These are phyloP conservation scores for Excalfactoria chinensis DNA, from an alignment of 2,113 vertebrate genomes.

Conservation along the genomic window DNA sequence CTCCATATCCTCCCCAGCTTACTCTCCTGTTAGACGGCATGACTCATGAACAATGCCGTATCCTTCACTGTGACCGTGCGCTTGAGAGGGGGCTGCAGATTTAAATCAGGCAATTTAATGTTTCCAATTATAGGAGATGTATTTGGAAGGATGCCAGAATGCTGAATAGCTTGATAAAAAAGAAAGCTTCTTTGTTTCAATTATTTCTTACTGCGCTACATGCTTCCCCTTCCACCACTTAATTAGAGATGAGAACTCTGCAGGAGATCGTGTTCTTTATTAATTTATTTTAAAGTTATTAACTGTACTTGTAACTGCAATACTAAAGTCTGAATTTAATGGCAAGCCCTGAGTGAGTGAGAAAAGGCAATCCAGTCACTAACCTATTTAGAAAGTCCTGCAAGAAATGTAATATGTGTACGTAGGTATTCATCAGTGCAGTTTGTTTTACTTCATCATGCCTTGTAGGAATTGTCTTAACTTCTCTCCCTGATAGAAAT, in stretches of 20 bases:
- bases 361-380: not conserved
- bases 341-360: not conserved
- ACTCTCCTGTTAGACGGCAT: not conserved
- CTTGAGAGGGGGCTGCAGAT: not conserved
- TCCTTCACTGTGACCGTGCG: not conserved
- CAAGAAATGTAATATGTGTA: not conserved
- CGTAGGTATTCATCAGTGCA: not conserved
- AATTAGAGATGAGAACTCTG: slow-evolving; percentile 34
- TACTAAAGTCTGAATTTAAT: not conserved
- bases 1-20: not conserved
- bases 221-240: slow-evolving; percentile 34
- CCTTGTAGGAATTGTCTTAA: not conserved
- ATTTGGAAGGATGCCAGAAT: slow-evolving; percentile 58
- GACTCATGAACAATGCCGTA: not conserved
- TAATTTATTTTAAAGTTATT: slow-evolving; percentile 50
- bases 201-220: slow-evolving; percentile 53
- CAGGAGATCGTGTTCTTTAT: slow-evolving; percentile 55
- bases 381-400: not conserved
- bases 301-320: not conserved
- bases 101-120: slow-evolving; percentile 41
- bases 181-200: slow-evolving; percentile 59
- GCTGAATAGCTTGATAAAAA: slow-evolving; percentile 57
- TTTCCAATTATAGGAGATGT: slow-evolving; percentile 58
- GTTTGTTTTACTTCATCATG: not conserved
- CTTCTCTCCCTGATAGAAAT: not conserved